A percentile compares a stretch with the other conserved stretches of the same genome.
phyloP scores from a whole-genome alignment of 2,888 invertebrate species.

The Choreutis nemorana region DNA sequence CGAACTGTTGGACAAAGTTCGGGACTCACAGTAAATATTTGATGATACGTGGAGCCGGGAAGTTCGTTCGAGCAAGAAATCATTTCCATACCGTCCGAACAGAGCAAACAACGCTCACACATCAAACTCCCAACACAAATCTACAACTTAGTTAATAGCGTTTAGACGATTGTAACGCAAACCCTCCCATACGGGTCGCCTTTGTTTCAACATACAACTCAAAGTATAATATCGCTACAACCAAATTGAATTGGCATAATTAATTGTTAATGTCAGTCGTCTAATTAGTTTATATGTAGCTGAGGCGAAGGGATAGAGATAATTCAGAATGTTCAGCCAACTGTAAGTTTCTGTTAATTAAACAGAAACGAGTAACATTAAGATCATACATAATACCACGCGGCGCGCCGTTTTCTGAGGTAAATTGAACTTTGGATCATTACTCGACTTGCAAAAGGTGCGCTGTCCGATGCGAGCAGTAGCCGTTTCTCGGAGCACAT shows the following conservation, averaged over 20 bases:
- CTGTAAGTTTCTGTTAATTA: constrained; percentile 10
- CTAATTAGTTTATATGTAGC: constrained; percentile 10
- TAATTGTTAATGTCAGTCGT: constrained; percentile 8
- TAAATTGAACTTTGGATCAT: constrained; percentile 12
- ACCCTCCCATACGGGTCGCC: constrained; percentile 19
- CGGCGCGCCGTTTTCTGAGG: constrained; percentile 9
- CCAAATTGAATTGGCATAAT: constrained; percentile 11
- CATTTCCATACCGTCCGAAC: constrained; percentile 52
- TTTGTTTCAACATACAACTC: constrained; percentile 23
- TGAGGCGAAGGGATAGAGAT: constrained; percentile 10
- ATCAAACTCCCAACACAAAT: constrained; percentile 56
- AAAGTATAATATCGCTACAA: constrained; percentile 8
- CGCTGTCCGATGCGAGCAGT: neutral
- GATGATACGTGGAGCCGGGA: constrained; percentile 42
- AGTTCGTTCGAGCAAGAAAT: constrained; percentile 54
- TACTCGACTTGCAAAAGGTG: constrained; percentile 9
- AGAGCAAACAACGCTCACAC: constrained; percentile 50
- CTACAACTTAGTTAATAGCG: constrained; percentile 56
- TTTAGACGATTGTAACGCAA: constrained; percentile 37
- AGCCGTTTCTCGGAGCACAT: constrained; percentile 4
- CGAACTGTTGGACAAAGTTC: constrained; percentile 32
- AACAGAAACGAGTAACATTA: constrained; percentile 8
- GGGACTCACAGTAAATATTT: constrained; percentile 51
- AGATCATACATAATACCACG: constrained; percentile 9
- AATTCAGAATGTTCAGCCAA: constrained; percentile 10